phyloP scores from a whole-genome alignment of 2,888 invertebrate genomes.

The Thereva unica region DNA sequence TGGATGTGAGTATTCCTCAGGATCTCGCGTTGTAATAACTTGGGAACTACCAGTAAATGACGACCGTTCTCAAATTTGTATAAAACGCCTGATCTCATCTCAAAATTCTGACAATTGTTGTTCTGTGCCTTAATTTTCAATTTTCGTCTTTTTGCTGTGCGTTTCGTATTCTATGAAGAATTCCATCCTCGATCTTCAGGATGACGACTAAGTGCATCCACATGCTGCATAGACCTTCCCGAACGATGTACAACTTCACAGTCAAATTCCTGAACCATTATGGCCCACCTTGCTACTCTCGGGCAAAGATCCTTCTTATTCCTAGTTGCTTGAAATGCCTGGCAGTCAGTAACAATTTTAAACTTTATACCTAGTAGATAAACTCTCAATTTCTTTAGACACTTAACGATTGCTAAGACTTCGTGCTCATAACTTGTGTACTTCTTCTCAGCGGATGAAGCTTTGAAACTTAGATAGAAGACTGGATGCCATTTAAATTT shows the following conservation, averaged over 20 bases:
- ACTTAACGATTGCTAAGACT: slow-evolving; percentile 5
- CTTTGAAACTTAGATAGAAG: too few species aligned
- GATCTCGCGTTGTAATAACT: slow-evolving; percentile 25
- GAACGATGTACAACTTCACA: slow-evolving; percentile 7
- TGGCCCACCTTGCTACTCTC: slow-evolving; percentile 9
- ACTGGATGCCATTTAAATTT: too few species aligned
- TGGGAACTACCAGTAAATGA: slow-evolving; percentile 32
- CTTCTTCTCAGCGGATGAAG: too few species aligned
- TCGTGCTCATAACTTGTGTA: slow-evolving; percentile 12
- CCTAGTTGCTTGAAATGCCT: background rate
- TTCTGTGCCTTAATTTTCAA: slow-evolving; percentile 26
- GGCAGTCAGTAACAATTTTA: background rate
- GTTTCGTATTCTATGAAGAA: slow-evolving; percentile 17
- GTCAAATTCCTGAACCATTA: slow-evolving; percentile 4
- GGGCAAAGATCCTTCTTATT: background rate
- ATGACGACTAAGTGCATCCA: slow-evolving; percentile 8
- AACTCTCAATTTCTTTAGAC: background rate
- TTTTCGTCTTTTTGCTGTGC: slow-evolving; percentile 36
- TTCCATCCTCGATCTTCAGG: slow-evolving; percentile 1
- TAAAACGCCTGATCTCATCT: slow-evolving; percentile 21
- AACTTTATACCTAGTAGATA: slow-evolving; percentile 5
- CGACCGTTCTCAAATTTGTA: slow-evolving; percentile 36
- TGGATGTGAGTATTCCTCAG: slow-evolving; percentile 13
- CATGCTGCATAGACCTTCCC: too few species aligned
- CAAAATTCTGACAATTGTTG: slow-evolving; percentile 39